These are phyloP conservation scores for Heliconius hermathena DNA, from an alignment of 1,140 invertebrate genomes.

Conservation along the genomic window DNA sequence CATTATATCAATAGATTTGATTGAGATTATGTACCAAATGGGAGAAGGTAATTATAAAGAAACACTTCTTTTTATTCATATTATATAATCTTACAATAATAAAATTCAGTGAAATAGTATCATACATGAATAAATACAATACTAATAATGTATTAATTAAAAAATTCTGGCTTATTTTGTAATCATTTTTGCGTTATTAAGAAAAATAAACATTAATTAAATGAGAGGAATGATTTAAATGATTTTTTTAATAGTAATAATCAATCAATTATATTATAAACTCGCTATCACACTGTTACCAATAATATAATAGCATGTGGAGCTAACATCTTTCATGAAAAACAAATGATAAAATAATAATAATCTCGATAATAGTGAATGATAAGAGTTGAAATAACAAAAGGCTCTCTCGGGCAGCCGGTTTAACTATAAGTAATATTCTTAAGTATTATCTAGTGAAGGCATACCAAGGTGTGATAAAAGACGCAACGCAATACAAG, in stretches of 20 bases:
- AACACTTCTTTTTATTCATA: constrained; percentile 58
- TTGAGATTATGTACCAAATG: background rate
- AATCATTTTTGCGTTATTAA: constrained; percentile 36
- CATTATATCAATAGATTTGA: too few species aligned
- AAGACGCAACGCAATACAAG: constrained; percentile 59
- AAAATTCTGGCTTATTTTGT: background rate
- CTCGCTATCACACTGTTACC: constrained; percentile 26
- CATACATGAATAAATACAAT: constrained; percentile 81
- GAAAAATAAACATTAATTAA: constrained; percentile 54
- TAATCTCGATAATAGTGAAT: constrained; percentile 44
- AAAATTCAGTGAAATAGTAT: constrained; percentile 79
- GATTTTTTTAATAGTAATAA: constrained; percentile 39
- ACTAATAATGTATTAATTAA: constrained; percentile 63
- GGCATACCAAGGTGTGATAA: constrained; percentile 69
- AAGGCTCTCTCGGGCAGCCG: constrained; percentile 31
- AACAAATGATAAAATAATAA: constrained; percentile 38
- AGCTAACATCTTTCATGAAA: constrained; percentile 25
- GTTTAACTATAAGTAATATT: constrained; percentile 48
- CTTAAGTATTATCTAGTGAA: constrained; percentile 69
- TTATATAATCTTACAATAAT: constrained; percentile 80
- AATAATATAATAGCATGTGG: constrained; percentile 27
- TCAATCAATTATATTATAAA: constrained; percentile 17
- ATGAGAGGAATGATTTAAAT: constrained; percentile 74
- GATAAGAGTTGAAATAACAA: constrained; percentile 38
- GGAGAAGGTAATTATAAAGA: background rate